These are phyloP conservation scores for Perca flavescens DNA, from an alignment of 2,113 vertebrate genomes.

Conservation along the genomic window DNA sequence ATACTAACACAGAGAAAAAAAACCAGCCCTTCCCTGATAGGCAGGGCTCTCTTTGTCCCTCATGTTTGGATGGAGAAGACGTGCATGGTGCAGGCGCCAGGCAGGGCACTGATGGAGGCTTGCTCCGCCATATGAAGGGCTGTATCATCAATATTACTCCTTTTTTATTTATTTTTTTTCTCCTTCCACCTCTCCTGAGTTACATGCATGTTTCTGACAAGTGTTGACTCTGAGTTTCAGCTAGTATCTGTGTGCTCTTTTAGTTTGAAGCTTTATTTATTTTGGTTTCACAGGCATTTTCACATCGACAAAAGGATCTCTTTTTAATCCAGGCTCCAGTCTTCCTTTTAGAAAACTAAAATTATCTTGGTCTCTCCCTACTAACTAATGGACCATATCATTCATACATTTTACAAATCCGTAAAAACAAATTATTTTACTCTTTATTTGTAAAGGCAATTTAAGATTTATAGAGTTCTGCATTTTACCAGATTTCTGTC, in stretches of 20 bases:
- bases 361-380: constrained; percentile 12
- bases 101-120: constrained; percentile 90
- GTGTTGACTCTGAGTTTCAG: constrained; percentile 85
- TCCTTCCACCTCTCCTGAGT: constrained; percentile 79
- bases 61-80: constrained; percentile 93
- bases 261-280: constrained; percentile 45
- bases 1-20: constrained; percentile 79
- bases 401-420: background rate
- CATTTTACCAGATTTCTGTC: constrained; percentile 21
- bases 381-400: background rate
- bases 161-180: constrained; percentile 61
- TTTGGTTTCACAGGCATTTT: constrained; percentile 72
- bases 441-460: background rate
- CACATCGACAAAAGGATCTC: constrained; percentile 56
- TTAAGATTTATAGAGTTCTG: background rate
- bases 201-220: constrained; percentile 86
- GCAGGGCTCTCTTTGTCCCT: constrained; percentile 85
- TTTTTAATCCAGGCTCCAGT: constrained; percentile 49
- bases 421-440: background rate
- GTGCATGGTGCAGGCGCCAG: constrained; percentile 91
- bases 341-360: constrained; percentile 42
- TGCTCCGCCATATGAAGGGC: constrained; percentile 87
- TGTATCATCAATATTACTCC: constrained; percentile 88
- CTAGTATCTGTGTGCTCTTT: constrained; percentile 74
- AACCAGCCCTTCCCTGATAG: constrained; percentile 38